Evolutionary conservation across 2,888 invertebrate species (phyloP), one percentile per base, ranked within the genome.

Genomic region (Julus scanicus): DNA sequence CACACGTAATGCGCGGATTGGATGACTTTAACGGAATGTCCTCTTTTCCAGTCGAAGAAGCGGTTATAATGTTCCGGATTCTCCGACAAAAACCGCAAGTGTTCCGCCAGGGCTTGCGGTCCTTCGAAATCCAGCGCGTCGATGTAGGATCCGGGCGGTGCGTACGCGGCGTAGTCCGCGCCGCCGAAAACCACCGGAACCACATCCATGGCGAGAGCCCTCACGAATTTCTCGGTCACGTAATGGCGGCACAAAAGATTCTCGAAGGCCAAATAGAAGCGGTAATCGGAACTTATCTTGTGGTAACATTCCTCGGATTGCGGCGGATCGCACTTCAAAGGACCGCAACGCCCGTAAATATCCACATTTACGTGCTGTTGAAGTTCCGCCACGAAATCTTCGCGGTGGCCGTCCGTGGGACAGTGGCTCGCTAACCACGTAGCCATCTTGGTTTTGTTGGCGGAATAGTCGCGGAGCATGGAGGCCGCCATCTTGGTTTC

Each of bases 231-330:
- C 87, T 92, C 92, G 0, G 86, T 85, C 0, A 91, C 90, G 89
- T 92, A 91, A 88, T 92, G 91, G n/a, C 89, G 88, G 89, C 92
- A 92, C 8, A 91, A 86, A 1, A 90, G 90, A 89, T 91, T 91
- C 89, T 91, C 91, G 84, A 91, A 91, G 1, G 91, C 89, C 15
- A 91, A 88, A 88, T 91, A 91, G 87, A 91, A 91, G 87, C 90
- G 90, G 89, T 91, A 91, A 8, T 89, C 85, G 57, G 89, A 89
- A 13, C 89, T 89, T 37, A 89, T 9, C 29, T 15, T 17, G 15
- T 84, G 0, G 63, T 53, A 39, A 29, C 89, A 89, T 15, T 9
- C 20, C 13, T 87, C 71, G 9, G 86, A 37, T 11, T 39, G 84
- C 1, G 17, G 8, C 84, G 17, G 17, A 8, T 84, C 40, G 48